These are phyloP conservation scores for Capitulum mitella DNA, from an alignment of 2,888 invertebrate species.

Conservation along the genomic window DNA sequence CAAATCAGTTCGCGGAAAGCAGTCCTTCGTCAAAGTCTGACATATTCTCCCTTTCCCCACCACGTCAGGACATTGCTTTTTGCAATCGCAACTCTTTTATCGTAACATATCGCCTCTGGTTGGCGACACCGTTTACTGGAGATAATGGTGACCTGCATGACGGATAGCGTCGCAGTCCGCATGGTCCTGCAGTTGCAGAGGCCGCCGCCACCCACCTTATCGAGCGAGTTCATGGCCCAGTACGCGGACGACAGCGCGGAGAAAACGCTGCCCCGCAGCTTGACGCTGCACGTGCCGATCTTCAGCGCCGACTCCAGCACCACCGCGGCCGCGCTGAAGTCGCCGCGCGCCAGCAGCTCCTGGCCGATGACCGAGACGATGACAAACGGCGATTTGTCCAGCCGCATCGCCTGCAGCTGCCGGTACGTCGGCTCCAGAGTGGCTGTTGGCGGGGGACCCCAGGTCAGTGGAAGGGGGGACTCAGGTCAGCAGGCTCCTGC, in stretches of 20 bases:
- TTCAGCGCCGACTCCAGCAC: slow-evolving; percentile 87
- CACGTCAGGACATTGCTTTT: too few relatives aligned
- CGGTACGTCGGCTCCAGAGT: slow-evolving; percentile 85
- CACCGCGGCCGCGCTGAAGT: slow-evolving; percentile 83
- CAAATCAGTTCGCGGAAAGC: too few relatives aligned
- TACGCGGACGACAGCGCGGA: slow-evolving; percentile 92
- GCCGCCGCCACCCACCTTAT: slow-evolving; percentile 58
- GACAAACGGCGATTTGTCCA: slow-evolving; percentile 92
- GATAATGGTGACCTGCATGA: too few relatives aligned
- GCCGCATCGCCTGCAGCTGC: slow-evolving; percentile 85
- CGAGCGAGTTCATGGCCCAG: slow-evolving; percentile 90
- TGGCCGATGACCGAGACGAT: slow-evolving; percentile 96
- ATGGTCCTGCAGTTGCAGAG: too few relatives aligned
- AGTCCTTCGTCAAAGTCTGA: too few relatives aligned
- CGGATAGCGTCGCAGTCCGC: too few relatives aligned
- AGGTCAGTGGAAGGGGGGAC: too few relatives aligned
- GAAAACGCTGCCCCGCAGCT: slow-evolving; percentile 87
- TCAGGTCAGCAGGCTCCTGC: too few relatives aligned
- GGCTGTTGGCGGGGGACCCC: slow-evolving; percentile 43
- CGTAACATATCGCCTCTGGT: too few relatives aligned
- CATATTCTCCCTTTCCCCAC: too few relatives aligned
- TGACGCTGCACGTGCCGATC: slow-evolving; percentile 92
- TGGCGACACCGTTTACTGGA: too few relatives aligned
- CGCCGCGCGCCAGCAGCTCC: slow-evolving; percentile 74
- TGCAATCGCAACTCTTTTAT: too few relatives aligned